Conservation (phyloP, 2,797 vertebrate species). For the Prionace glauca region DNA sequence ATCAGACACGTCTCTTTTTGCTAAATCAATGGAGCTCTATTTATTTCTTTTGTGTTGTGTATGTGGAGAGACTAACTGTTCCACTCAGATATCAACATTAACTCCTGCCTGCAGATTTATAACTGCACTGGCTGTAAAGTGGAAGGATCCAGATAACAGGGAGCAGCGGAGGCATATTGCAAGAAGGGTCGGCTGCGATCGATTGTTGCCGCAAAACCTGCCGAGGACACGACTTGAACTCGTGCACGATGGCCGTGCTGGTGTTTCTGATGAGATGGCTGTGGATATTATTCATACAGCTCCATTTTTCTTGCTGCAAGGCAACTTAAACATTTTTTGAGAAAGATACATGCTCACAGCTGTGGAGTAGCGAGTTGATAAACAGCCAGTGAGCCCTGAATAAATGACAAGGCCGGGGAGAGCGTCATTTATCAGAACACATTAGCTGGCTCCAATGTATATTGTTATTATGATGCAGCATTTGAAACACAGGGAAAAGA, state of each 20-base stretch:
- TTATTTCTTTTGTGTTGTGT: constrained; percentile 19
- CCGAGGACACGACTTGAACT: neutral
- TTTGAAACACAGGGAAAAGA: neutral
- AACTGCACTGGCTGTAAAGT: neutral
- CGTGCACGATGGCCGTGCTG: neutral
- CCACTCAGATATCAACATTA: neutral
- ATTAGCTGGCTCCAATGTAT: neutral
- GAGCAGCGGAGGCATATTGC: neutral
- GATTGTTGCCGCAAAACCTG: neutral
- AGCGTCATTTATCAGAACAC: neutral
- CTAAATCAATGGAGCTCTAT: constrained; percentile 9
- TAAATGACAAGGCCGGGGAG: neutral
- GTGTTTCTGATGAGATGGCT: neutral
- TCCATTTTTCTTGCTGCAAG: neutral
- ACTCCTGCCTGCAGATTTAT: neutral
- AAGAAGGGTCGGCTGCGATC: neutral
- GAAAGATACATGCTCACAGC: neutral
- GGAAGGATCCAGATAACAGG: neutral
- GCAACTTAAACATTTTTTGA: neutral
- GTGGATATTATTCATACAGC: neutral
- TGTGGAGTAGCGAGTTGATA: neutral
- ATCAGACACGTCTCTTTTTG: neutral
- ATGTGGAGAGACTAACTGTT: neutral
- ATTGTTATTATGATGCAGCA: neutral
- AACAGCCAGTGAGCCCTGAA: neutral